Conservation (phyloP, 2,888 invertebrate species). For the Altica lythri region DNA sequence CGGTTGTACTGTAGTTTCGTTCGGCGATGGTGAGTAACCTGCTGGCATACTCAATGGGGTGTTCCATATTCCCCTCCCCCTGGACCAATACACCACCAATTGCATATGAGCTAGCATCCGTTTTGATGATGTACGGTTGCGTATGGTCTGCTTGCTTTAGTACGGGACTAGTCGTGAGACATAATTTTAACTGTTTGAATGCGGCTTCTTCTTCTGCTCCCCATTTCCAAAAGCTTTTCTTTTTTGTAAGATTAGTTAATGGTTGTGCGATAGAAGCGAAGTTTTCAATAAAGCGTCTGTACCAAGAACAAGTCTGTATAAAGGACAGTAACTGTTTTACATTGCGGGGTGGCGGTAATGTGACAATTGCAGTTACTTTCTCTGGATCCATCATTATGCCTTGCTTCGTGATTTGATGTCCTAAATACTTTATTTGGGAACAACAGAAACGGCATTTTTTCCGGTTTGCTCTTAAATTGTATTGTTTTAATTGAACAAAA, state of each 20-base stretch:
- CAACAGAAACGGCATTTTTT: constrained; percentile 33
- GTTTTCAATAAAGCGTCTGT: constrained; percentile 29
- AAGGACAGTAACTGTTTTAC: constrained; percentile 23
- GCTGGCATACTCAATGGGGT: constrained; percentile 16
- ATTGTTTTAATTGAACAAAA: constrained; percentile 25
- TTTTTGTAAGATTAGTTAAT: constrained; percentile 30
- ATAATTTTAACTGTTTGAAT: constrained; percentile 23
- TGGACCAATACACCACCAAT: constrained; percentile 36
- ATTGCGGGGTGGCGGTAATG: constrained; percentile 21
- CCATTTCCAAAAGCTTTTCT: constrained; percentile 26
- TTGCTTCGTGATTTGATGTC: constrained; percentile 29
- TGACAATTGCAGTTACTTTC: constrained; percentile 31
- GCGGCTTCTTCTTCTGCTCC: constrained; percentile 18
- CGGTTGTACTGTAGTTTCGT: constrained; percentile 35
- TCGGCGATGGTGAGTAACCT: constrained; percentile 22
- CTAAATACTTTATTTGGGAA: constrained; percentile 26
- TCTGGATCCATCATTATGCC: constrained; percentile 33
- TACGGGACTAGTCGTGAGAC: constrained; percentile 35
- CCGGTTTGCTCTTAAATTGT: constrained; percentile 30
- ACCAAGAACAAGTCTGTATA: constrained; percentile 37
- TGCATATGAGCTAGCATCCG: constrained; percentile 39
- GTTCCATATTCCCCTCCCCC: constrained; percentile 29
- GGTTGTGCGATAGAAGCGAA: constrained; percentile 32
- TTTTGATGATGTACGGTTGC: constrained; percentile 37
- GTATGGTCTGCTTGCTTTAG: constrained; percentile 32